Evolutionary conservation across 2,888 invertebrate species (phyloP).

Genomic region (Halocaridina rubra): DNA sequence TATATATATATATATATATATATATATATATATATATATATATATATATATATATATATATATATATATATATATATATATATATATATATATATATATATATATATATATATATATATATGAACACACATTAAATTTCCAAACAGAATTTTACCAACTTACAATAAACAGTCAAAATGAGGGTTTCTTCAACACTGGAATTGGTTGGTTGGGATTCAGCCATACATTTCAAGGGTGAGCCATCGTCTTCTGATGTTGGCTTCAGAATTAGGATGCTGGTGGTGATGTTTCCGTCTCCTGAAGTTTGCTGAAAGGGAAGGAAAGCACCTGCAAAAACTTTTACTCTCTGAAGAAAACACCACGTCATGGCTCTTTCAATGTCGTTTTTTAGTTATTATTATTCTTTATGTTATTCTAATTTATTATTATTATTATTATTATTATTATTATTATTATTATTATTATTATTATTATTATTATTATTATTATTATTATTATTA

Average conservation of each 20-base stretch:
- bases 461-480: too few relatives aligned
- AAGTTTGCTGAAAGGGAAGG: not conserved
- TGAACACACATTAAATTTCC: not conserved
- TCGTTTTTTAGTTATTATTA: too few relatives aligned
- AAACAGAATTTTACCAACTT: slow-evolving; percentile 71
- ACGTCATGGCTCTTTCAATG: too few relatives aligned
- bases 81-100: not conserved
- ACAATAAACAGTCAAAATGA: slow-evolving; percentile 89
- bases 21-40: not conserved
- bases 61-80: not conserved
- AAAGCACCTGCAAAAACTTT: too few relatives aligned
- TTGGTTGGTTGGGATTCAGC: slow-evolving; percentile 75
- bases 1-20: not conserved
- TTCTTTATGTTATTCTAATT: too few relatives aligned
- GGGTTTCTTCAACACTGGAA: slow-evolving; percentile 78
- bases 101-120: not conserved
- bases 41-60: not conserved
- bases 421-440: too few relatives aligned
- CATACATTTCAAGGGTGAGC: slow-evolving; percentile 81
- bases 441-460: too few relatives aligned
- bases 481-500: too few relatives aligned
- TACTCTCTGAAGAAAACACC: too few relatives aligned
- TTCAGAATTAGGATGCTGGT: slow-evolving; percentile 74
- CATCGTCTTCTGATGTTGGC: slow-evolving; percentile 82
- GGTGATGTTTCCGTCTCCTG: not conserved